Evolutionary conservation across 2,113 vertebrate species (phyloP), one percentile per base, ranked within the genome.

Genomic region (Stegastes partitus): DNA sequence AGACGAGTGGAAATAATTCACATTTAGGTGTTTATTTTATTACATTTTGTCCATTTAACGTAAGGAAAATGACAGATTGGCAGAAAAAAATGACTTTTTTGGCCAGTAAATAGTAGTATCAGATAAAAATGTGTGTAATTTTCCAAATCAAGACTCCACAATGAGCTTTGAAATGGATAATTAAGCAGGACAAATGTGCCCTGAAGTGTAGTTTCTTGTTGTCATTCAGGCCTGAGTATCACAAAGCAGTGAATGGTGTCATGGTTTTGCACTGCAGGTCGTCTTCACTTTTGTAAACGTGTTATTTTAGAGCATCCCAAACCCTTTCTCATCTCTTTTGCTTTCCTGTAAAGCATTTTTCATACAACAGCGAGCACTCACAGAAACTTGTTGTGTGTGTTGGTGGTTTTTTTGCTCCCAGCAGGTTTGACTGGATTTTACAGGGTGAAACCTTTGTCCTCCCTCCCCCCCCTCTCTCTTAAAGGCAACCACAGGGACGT

Each of bases 361-460:
- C n/a, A n/a, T n/a, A n/a, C n/a, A n/a, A n/a, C n/a, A n/a, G n/a
- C n/a, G n/a, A n/a, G n/a, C n/a, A n/a, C n/a, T n/a, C 23, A 67
- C 37, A 74, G 74, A 64, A 62, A 88, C 77, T 25, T 86, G 82
- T 79, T 84, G 47, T 83, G 44, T 42, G 47, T 11, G 51, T 8
- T 5, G n/a, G 72, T 66, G 25, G 28, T 44, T 85, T 34, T 34
- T 34, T 34, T 19, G 15, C 15, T 74, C 54, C 45, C 26, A 93
- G 85, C 93, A 87, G 90, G 93, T 93, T 93, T 87, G 90, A 91
- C 93, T 53, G 74, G 90, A 87, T 92, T 82, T 77, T 62, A 68
- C 37, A 25, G 14, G 31, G 74, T 80, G 83, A 93, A 90, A 89
- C 84, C 79, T 91, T 85, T 82, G 79, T 70, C 37, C 71, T 51